Percentiles rank a stretch among this genome's conserved stretches.
These are phyloP conservation scores for Aporrectodea caliginosa DNA, from an alignment of 1,140 invertebrate genomes.

Conservation along the genomic window DNA sequence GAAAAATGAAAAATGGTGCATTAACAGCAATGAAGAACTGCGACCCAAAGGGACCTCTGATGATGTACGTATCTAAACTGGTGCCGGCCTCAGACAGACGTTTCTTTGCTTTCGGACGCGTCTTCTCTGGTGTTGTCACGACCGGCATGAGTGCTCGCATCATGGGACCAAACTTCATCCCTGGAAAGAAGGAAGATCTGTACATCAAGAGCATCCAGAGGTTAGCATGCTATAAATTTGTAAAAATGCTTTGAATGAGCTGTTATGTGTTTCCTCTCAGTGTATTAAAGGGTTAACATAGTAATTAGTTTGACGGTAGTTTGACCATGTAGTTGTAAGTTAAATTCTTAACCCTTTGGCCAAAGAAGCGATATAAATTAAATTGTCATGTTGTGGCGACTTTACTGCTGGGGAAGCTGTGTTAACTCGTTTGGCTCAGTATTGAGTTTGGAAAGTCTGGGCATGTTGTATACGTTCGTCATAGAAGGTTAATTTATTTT, in stretches of 20 bases:
- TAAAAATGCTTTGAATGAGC: background rate
- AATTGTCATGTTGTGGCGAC: too few relatives aligned
- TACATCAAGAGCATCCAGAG: conserved; percentile 97
- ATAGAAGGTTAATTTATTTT: too few relatives aligned
- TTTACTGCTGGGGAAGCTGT: too few relatives aligned
- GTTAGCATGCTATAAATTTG: conserved; percentile 39
- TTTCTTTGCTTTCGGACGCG: conserved; percentile 99
- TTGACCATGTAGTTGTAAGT: background rate
- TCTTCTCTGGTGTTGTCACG: conserved; percentile 90
- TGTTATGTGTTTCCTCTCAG: background rate
- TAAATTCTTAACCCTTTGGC: too few relatives aligned
- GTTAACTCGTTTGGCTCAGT: too few relatives aligned
- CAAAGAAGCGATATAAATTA: too few relatives aligned
- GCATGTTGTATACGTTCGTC: too few relatives aligned
- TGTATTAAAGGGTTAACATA: too few relatives aligned
- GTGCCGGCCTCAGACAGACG: conserved; percentile 99
- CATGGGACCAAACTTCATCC: conserved; percentile 91
- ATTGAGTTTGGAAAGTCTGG: too few relatives aligned
- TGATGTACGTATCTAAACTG: conserved; percentile 99
- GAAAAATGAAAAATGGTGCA: too few relatives aligned
- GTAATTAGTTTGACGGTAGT: background rate
- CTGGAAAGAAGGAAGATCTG: conserved; percentile 98
- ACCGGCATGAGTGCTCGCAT: conserved; percentile 81
- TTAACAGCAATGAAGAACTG: conserved; percentile 75
- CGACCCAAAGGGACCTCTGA: conserved; percentile 91